Base-by-base conservation (phyloP, 2,113 vertebrate genomes). In the Pachyramphus minor region DNA sequence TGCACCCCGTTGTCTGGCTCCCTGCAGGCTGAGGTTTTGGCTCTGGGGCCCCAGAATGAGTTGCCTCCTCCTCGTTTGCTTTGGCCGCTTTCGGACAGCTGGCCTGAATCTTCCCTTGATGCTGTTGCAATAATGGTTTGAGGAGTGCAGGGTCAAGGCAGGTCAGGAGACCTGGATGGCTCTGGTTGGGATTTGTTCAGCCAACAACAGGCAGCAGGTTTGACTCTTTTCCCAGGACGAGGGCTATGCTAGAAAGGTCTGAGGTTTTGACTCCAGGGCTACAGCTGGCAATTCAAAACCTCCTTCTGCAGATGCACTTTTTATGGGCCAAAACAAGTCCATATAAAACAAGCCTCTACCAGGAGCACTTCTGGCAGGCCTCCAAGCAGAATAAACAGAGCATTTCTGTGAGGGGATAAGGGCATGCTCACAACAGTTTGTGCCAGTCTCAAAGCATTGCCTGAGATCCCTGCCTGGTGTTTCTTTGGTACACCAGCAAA, bases 211-310 rank as follows among this genome's bases (percentile, higher is more conserved):
- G 91, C 88, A 87, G 60, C 58, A 84, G 53, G 66, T 86, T 92
- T 97, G 83, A 92, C 47, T 50, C 68, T 78, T 42, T 86, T 96
- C 90, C 91, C 93, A 94, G 59, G 89, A 73, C 42, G 8, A 63
- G 5, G 45, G 27, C 81, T 47, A 74, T 37, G 42, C 27, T 63
- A 84, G 77, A 76, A 93, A 93, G 16, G 49, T 81, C 77, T 96
- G 81, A 94, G 74, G 58, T 78, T 96, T 95, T 91, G 53, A 89
- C 45, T 89, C 23, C 21, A 89, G 30, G 59, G 52, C 44, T 93
- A 79, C 31, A 89, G 53, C 18, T 82, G 49, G 53, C 49, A 82
- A 64, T 71, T 59, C 79, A 78, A 93, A 95, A 59, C 33, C 58
- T 79, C n/a, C 52, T 87, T 31, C 0, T 79, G 60, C 55, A 76